These are phyloP conservation scores for Napeogenes sylphis DNA, from an alignment of 2,888 invertebrate species.

Conservation along the genomic window DNA sequence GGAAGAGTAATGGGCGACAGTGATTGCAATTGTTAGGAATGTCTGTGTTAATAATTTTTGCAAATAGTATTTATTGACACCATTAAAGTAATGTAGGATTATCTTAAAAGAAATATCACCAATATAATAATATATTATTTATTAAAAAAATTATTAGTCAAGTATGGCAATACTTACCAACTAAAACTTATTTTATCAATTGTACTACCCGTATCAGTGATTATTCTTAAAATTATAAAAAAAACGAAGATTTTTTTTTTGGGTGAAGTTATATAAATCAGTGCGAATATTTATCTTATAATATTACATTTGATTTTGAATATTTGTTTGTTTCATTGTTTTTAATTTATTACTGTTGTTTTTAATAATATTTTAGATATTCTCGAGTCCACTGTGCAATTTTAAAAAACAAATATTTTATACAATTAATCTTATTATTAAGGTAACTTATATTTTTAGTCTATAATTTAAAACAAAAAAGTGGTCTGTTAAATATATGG, in stretches of 20 bases:
- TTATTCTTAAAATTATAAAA: slow-evolving; percentile 24
- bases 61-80: too few species aligned
- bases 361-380: too few species aligned
- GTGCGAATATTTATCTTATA: too few species aligned
- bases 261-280: too few species aligned
- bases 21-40: too few species aligned
- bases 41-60: too few species aligned
- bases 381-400: not conserved
- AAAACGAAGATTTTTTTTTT: too few species aligned
- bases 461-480: not conserved
- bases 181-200: slow-evolving; percentile 36
- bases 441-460: slow-evolving; percentile 18
- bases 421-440: slow-evolving; percentile 5
- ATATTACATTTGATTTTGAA: too few species aligned
- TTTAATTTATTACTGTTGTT: too few species aligned
- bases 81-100: not conserved
- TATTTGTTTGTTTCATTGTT: too few species aligned
- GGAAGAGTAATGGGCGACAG: too few species aligned
- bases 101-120: slow-evolving; percentile 18
- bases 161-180: slow-evolving; percentile 47
- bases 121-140: slow-evolving; percentile 34
- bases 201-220: slow-evolving; percentile 66
- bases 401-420: not conserved
- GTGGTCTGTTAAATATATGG: too few species aligned
- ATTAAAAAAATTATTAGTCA: slow-evolving; percentile 44